Evolutionary conservation across 2,888 invertebrate species (phyloP).

Genomic region (Tachina fera): DNA sequence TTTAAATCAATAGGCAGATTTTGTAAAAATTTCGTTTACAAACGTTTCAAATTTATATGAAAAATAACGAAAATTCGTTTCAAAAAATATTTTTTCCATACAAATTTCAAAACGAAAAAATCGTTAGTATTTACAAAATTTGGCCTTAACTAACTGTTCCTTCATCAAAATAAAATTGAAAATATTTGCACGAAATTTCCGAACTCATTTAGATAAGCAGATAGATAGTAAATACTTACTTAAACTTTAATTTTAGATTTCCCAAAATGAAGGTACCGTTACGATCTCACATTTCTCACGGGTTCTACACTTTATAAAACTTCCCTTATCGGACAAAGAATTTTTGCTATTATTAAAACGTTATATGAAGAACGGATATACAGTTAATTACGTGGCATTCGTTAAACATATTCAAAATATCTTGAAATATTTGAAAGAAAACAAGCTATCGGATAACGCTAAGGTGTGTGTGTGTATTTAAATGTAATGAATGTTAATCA

Average conservation of each 20-base stretch:
- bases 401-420: constrained; percentile 87
- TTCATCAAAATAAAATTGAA: too few species aligned
- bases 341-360: constrained; percentile 89
- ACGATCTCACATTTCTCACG: constrained; percentile 91
- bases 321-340: constrained; percentile 88
- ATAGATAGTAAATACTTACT: background rate
- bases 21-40: too few species aligned
- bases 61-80: too few species aligned
- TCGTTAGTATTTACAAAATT: too few species aligned
- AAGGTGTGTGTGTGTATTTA: constrained; percentile 66
- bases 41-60: too few species aligned
- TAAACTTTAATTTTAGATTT: constrained; percentile 84
- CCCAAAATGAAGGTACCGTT: constrained; percentile 89
- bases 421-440: constrained; percentile 85
- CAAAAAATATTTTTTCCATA: too few species aligned
- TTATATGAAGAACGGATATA: constrained; percentile 90
- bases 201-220: too few species aligned
- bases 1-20: too few species aligned
- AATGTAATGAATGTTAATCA: background rate
- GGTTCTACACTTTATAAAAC: constrained; percentile 88
- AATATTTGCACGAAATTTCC: too few species aligned
- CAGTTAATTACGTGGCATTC: constrained; percentile 91
- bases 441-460: constrained; percentile 83
- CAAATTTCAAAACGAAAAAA: too few species aligned
- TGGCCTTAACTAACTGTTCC: too few species aligned